These are phyloP conservation scores for Falco biarmicus DNA, from an alignment of 2,797 vertebrate species.

Conservation along the genomic window DNA sequence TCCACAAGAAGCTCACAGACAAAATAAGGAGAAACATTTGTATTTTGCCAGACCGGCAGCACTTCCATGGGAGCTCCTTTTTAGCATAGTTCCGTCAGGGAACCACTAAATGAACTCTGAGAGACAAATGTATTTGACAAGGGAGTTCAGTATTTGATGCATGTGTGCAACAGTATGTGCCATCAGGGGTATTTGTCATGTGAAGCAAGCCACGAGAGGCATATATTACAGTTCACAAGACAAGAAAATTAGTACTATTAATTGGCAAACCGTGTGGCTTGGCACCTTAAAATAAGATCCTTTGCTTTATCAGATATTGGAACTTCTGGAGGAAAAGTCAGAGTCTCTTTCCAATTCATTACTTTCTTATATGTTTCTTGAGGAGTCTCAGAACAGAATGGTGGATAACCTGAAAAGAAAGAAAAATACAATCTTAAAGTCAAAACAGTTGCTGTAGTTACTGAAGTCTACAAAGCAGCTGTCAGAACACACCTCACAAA, in stretches of 20 bases:
- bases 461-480: background rate
- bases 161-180: background rate
- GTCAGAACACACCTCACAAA: background rate
- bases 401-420: constrained; percentile 89
- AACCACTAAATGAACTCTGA: background rate
- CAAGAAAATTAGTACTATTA: background rate
- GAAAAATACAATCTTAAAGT: background rate
- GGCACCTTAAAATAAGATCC: constrained; percentile 94
- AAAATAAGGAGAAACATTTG: background rate
- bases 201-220: background rate
- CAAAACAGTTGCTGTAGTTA: background rate
- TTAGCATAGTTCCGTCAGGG: background rate
- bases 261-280: background rate
- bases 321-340: constrained; percentile 96
- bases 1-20: background rate
- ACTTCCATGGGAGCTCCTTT: background rate
- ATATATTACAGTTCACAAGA: background rate
- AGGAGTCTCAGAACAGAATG: constrained; percentile 98
- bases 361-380: constrained; percentile 99
- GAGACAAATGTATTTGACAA: background rate
- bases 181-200: background rate
- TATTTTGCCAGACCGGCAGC: background rate
- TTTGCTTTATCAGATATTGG: constrained; percentile 98
- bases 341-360: constrained; percentile 98
- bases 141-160: background rate